These are phyloP conservation scores for Nebria ingens DNA, from an alignment of 1,140 invertebrate genomes.

Conservation along the genomic window DNA sequence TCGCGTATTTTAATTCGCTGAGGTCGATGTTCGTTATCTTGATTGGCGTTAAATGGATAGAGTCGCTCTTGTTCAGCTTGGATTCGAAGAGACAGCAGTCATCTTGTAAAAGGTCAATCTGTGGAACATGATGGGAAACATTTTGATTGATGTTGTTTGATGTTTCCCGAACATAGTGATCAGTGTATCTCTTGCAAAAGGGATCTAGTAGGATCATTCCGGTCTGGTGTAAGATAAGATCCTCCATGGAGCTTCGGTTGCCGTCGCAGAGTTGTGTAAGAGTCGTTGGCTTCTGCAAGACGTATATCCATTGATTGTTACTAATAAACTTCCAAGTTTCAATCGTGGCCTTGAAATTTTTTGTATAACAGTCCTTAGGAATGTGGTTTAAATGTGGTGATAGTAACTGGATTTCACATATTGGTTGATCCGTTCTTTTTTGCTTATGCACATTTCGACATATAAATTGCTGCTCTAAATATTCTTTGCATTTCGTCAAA, in stretches of 20 bases:
- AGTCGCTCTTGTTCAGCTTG: no score
- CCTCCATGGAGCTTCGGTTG: not conserved
- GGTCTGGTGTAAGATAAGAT: not conserved
- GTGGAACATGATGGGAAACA: no score
- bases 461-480: not conserved
- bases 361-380: slow-evolving; percentile 4
- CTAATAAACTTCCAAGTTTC: slow-evolving; percentile 14
- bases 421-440: not conserved
- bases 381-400: not conserved
- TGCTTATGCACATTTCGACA: slow-evolving; percentile 1
- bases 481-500: slow-evolving; percentile 11
- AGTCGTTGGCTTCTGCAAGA: slow-evolving; percentile 14
- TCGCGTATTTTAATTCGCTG: no score
- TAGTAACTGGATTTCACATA: not conserved
- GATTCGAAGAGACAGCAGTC: no score
- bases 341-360: slow-evolving; percentile 13
- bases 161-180: no score
- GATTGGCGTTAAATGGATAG: no score
- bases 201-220: not conserved
- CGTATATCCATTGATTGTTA: slow-evolving; percentile 14
- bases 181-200: not conserved
- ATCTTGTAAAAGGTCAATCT: no score
- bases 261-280: not conserved
- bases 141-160: no score
- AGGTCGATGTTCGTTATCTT: no score